Evolutionary conservation across 2,113 vertebrate genomes (phyloP), one percentile per base, ranked within the genome.

Genomic region (Otus sunia): DNA sequence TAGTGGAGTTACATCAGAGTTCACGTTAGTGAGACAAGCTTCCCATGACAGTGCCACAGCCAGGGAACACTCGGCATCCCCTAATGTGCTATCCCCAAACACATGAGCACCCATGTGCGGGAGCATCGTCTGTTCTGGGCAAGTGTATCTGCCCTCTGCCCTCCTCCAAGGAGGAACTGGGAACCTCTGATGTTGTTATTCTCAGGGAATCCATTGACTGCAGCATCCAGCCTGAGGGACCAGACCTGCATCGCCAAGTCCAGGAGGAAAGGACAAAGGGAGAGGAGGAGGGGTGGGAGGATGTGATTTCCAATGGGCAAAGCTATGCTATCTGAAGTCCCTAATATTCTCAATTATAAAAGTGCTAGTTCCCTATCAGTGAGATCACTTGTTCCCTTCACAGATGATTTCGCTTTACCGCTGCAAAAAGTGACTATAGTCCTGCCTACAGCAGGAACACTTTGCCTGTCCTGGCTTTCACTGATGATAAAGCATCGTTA

Each of bases 71-170:
- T 77, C 63, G 39, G 59, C 45, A 63, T 34, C 23, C 50, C 59
- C 32, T 49, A 11, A 15, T 10, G 25, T 2, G 0, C 62, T 66
- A 13, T 75, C 52, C 34, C 53, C 55, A 82, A 77, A 80, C 26
- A 56, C 41, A 50, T 2, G 7, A 64, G 20, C 37, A 43, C 25
- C 22, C 27, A 2, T 2, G 4, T 5, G 2, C 4, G 45, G 37
- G 50, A 83, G 86, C n/a, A 86, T 5, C 75, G 17, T 10, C 76
- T 53, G 16, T 6, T 34, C 79, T 19, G 23, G 20, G 37, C 11
- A 62, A 83, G 21, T 10, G 14, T 5, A 22, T 34, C 59, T 86
- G 53, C n/a, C 55, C 43, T 39, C 56, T 71, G 50, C 26, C 19
- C 63, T 73, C n/a, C 50, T 20, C 53, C 53, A 23, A 25, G 78